These are phyloP conservation scores for Atlantisia rogersi DNA, from an alignment of 2,113 vertebrate species.

Conservation along the genomic window DNA sequence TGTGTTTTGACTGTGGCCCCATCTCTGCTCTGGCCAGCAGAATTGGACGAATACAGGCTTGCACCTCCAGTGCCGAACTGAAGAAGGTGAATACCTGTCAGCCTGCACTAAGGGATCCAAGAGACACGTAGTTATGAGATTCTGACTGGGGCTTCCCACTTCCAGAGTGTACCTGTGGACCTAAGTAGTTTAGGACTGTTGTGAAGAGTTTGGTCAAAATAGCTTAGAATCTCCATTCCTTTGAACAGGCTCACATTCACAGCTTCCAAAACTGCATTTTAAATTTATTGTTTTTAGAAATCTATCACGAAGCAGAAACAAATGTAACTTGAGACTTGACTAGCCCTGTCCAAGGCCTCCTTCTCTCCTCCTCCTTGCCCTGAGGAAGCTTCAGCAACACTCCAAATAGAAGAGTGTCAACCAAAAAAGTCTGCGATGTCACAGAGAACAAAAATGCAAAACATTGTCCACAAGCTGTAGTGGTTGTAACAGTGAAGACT, in stretches of 20 bases:
- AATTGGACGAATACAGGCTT: background rate
- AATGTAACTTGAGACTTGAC: background rate
- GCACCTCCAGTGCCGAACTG: background rate
- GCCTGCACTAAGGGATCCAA: background rate
- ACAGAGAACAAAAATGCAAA: background rate
- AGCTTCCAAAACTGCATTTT: background rate
- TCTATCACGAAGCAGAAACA: background rate
- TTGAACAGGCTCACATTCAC: background rate
- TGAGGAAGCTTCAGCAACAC: background rate
- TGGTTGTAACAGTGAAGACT: background rate
- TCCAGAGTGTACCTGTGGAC: background rate
- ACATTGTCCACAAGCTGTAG: background rate
- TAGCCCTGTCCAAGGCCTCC: background rate
- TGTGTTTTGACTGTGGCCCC: background rate
- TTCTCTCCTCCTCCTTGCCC: background rate
- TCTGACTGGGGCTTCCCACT: background rate
- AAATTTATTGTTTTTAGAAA: background rate
- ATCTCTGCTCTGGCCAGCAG: background rate
- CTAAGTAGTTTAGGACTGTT: background rate
- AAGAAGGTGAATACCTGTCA: fast-evolving
- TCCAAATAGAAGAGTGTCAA: background rate
- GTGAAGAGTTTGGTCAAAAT: background rate
- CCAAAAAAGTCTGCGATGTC: background rate
- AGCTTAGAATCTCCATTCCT: background rate
- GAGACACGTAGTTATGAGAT: background rate